Percentiles rank a stretch among this genome's conserved stretches.
phyloP scores from a whole-genome alignment of 2,113 vertebrate species.

The Microcebus murinus region DNA sequence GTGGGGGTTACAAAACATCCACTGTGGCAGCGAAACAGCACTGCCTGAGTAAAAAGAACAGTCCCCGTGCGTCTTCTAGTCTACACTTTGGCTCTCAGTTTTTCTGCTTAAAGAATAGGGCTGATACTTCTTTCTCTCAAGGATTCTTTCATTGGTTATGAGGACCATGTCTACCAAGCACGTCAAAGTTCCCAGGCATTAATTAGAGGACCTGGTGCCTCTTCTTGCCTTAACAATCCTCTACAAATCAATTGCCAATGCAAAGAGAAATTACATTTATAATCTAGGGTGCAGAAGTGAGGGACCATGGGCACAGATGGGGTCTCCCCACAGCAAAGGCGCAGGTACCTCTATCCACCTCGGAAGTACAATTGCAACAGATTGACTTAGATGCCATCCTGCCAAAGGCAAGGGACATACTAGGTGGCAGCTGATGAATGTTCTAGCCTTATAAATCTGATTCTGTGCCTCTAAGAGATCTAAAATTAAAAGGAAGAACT shows the following conservation, averaged over 20 bases:
- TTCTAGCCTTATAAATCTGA: conserved; percentile 57
- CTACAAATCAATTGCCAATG: background rate
- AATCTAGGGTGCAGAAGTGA: background rate
- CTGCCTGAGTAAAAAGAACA: background rate
- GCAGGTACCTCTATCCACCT: background rate
- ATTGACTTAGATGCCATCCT: background rate
- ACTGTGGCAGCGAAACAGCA: background rate
- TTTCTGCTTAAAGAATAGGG: background rate
- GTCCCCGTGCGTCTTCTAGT: background rate
- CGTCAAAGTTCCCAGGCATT: background rate
- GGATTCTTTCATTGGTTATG: background rate
- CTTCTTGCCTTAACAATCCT: background rate
- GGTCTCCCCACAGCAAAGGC: accelerated
- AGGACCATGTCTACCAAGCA: background rate
- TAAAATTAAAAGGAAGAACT: conserved; percentile 60
- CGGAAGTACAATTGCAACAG: background rate
- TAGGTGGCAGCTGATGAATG: conserved; percentile 25
- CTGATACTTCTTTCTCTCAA: background rate
- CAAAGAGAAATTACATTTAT: conserved; percentile 1
- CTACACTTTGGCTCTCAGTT: background rate
- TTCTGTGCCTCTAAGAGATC: conserved; percentile 25
- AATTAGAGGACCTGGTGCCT: background rate
- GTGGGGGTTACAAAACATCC: background rate
- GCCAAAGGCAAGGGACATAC: conserved; percentile 56
- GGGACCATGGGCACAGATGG: background rate